phyloP scores from a whole-genome alignment of 2,797 vertebrate species.

The Gymnothorax javanicus region DNA sequence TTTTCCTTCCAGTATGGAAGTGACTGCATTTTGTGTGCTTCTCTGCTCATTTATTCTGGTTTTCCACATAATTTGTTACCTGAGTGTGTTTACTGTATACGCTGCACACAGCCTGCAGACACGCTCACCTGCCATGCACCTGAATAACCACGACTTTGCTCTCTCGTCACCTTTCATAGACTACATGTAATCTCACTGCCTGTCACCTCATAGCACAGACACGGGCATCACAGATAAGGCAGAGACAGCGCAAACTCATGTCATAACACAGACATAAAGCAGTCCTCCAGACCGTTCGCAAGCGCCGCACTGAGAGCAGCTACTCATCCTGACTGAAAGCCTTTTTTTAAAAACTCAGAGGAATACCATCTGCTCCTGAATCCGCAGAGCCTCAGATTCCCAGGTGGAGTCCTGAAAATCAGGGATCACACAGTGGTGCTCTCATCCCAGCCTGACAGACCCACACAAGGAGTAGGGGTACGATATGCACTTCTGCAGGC shows the following conservation, averaged over 20 bases:
- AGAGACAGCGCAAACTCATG: not conserved
- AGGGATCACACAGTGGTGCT: slow-evolving; percentile 17
- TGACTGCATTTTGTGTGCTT: no score
- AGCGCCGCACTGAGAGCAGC: slow-evolving; percentile 28
- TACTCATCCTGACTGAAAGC: slow-evolving; percentile 26
- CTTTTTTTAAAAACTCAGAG: slow-evolving; percentile 21
- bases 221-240: not conserved
- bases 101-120: not conserved
- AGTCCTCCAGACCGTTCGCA: not conserved
- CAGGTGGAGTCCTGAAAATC: not conserved
- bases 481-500: not conserved
- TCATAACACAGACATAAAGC: not conserved
- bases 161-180: not conserved
- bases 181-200: not conserved
- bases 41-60: no score
- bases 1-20: no score
- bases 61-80: no score
- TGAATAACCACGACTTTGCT: not conserved
- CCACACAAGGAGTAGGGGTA: not conserved
- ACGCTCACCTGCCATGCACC: not conserved
- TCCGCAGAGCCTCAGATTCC: not conserved
- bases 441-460: slow-evolving; percentile 25
- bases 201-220: not conserved
- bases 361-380: slow-evolving; percentile 45
- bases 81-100: no score